A percentile compares a stretch with the other conserved stretches of the same genome.
Evolutionary conservation across 2,888 invertebrate genomes (phyloP).

Genomic region (Himalopsyche kuldschensis): DNA sequence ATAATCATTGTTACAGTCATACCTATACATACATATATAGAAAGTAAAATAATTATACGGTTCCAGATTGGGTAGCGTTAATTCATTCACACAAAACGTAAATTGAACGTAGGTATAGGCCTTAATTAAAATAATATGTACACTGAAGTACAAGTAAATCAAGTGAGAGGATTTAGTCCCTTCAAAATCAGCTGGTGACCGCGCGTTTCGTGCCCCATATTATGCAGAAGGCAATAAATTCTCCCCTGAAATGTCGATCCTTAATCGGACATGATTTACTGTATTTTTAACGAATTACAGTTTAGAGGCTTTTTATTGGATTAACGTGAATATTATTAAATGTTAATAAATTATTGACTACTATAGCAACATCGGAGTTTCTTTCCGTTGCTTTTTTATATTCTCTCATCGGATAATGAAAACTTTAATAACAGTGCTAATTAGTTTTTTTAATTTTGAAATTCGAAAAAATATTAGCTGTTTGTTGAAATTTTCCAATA

Average conservation of each 20-base stretch:
- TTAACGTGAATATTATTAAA: background rate
- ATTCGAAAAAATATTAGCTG: too few species aligned
- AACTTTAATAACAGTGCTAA: too few species aligned
- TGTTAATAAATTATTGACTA: too few species aligned
- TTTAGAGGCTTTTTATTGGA: background rate
- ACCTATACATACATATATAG: too few species aligned
- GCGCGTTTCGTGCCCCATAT: background rate
- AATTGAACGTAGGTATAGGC: background rate
- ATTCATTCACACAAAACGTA: background rate
- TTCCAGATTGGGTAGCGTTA: background rate
- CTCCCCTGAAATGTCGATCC: background rate
- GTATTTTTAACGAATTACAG: background rate
- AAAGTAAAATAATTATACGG: too few species aligned
- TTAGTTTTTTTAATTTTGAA: too few species aligned
- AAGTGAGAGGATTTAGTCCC: background rate
- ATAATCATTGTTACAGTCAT: too few species aligned
- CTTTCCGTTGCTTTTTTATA: too few species aligned
- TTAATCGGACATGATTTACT: background rate
- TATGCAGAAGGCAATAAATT: background rate
- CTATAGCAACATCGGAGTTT: too few species aligned
- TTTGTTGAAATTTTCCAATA: too few species aligned
- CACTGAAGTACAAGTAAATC: background rate
- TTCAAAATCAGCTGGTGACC: background rate
- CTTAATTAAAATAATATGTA: background rate
- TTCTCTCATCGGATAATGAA: too few species aligned